Conservation (phyloP, 2,797 vertebrate species). For the Margarornis squamiger region DNA sequence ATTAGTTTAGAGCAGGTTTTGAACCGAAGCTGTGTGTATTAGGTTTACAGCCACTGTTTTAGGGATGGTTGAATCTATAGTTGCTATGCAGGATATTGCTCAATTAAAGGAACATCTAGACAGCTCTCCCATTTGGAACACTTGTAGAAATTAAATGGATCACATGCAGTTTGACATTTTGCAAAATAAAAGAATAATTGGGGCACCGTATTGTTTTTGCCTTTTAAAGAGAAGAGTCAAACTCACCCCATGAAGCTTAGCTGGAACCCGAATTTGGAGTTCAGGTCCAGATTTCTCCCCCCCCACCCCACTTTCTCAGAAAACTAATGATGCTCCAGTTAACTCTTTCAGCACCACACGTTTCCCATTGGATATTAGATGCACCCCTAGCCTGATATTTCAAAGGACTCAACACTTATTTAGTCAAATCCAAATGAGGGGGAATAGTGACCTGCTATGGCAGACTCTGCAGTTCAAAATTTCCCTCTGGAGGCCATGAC, state of each 20-base stretch:
- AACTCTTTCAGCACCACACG: not conserved
- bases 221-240: constrained; percentile 72
- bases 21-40: not conserved
- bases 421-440: not conserved
- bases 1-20: not conserved
- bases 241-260: constrained; percentile 65
- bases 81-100: constrained; percentile 53
- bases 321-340: not conserved
- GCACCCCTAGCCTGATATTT: not conserved
- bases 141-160: constrained; percentile 81
- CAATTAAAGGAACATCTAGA: constrained; percentile 68
- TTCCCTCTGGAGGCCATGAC: not conserved
- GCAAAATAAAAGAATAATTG: constrained; percentile 78
- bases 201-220: constrained; percentile 73
- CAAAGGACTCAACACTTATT: not conserved
- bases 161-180: constrained; percentile 80
- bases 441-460: rapidly evolving
- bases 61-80: constrained; percentile 55
- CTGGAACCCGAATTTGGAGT: constrained; percentile 63
- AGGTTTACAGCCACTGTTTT: not conserved
- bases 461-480: not conserved
- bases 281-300: constrained; percentile 65
- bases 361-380: not conserved
- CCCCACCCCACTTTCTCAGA: constrained; percentile 18
- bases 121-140: constrained; percentile 74